Percentiles rank a stretch among this genome's conserved stretches.
phyloP scores from a whole-genome alignment of 1,140 invertebrate genomes.

The Drosophila cardini region DNA sequence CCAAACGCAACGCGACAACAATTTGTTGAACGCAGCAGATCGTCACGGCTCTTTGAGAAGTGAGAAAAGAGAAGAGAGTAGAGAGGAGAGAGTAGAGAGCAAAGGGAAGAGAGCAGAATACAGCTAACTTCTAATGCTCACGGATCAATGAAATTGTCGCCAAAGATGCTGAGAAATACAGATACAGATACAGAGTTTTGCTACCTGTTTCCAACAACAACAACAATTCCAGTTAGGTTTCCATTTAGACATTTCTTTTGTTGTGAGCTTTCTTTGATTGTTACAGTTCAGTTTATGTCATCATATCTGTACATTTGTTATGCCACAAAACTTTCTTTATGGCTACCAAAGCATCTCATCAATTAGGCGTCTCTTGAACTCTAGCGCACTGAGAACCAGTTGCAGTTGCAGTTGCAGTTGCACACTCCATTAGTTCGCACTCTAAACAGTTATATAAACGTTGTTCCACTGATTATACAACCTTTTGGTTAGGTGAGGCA shows the following conservation, averaged over 20 bases:
- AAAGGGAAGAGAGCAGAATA: slow-evolving; percentile 29
- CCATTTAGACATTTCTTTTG: slow-evolving; percentile 37
- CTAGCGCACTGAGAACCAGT: slow-evolving; percentile 52
- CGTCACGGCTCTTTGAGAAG: slow-evolving; percentile 54
- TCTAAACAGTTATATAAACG: slow-evolving; percentile 73
- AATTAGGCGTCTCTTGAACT: slow-evolving; percentile 76
- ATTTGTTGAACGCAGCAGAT: slow-evolving; percentile 72
- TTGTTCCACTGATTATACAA: slow-evolving; percentile 64
- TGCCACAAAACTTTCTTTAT: slow-evolving; percentile 65
- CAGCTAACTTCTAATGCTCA: slow-evolving; percentile 40
- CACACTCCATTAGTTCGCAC: slow-evolving; percentile 45
- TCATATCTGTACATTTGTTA: slow-evolving; percentile 74
- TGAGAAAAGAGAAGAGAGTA: slow-evolving; percentile 15
- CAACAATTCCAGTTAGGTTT: slow-evolving; percentile 44
- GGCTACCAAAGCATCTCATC: slow-evolving; percentile 23
- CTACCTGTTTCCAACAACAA: slow-evolving; percentile 7
- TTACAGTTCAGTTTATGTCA: slow-evolving; percentile 81
- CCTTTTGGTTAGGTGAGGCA: slow-evolving; percentile 3
- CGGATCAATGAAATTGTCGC: slow-evolving; percentile 56
- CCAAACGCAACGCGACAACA: slow-evolving; percentile 60
- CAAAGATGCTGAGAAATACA: background rate
- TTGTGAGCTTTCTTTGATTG: slow-evolving; percentile 77
- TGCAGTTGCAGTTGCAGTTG: slow-evolving; percentile 20
- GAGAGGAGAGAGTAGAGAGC: slow-evolving; percentile 11
- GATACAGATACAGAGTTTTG: slow-evolving; percentile 1